Evolutionary conservation across 2,888 invertebrate genomes (phyloP).

Genomic region (Trilocha varians): DNA sequence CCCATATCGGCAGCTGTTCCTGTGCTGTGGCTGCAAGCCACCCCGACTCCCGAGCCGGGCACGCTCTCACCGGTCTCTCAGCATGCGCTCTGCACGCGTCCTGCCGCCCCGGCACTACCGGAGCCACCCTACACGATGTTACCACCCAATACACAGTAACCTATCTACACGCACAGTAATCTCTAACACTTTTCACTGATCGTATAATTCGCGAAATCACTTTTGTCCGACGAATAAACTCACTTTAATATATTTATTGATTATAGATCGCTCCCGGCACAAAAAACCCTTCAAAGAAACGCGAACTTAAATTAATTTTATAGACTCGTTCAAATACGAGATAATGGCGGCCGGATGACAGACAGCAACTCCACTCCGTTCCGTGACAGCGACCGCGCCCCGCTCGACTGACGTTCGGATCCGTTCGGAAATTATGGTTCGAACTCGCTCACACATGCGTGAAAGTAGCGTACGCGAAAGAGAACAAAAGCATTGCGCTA

Average conservation of each 20-base stretch:
- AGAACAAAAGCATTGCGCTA: slow-evolving; percentile 40
- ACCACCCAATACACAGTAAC: slow-evolving; percentile 62
- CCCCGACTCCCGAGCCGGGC: slow-evolving; percentile 72
- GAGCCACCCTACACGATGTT: slow-evolving; percentile 63
- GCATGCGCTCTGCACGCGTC: slow-evolving; percentile 66
- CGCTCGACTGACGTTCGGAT: slow-evolving; percentile 72
- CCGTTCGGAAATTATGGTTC: slow-evolving; percentile 62
- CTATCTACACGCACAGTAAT: slow-evolving; percentile 57
- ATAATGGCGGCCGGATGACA: slow-evolving; percentile 76
- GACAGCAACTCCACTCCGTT: slow-evolving; percentile 72
- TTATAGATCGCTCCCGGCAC: slow-evolving; percentile 40
- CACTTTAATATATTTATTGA: slow-evolving; percentile 27
- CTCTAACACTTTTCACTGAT: slow-evolving; percentile 61
- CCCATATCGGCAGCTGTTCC: slow-evolving; percentile 85
- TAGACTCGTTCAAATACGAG: slow-evolving; percentile 72
- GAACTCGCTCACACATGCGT: slow-evolving; percentile 70
- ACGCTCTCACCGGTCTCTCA: slow-evolving; percentile 75
- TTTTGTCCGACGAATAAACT: slow-evolving; percentile 21
- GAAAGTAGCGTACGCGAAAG: slow-evolving; percentile 46
- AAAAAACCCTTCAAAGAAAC: slow-evolving; percentile 47
- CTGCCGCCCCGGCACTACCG: slow-evolving; percentile 58
- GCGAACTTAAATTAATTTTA: slow-evolving; percentile 66
- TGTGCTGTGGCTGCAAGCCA: slow-evolving; percentile 65
- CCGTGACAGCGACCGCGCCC: slow-evolving; percentile 76
- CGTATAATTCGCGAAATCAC: slow-evolving; percentile 29